phyloP scores from a whole-genome alignment of 2,888 invertebrate species.

The Nemoura dubitans region DNA sequence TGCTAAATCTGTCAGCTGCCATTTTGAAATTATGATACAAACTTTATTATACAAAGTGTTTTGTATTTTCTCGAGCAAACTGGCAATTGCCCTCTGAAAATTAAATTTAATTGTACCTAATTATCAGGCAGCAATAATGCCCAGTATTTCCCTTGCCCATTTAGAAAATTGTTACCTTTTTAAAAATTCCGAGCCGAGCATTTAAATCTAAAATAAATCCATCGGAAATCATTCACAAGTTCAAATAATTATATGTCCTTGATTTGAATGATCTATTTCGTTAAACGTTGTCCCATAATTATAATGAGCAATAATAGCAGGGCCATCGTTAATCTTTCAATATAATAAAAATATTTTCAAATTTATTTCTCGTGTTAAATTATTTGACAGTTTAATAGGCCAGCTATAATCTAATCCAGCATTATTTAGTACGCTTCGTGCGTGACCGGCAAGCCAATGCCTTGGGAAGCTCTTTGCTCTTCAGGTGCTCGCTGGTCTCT shows the following conservation, averaged over 20 bases:
- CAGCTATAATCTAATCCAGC: slow-evolving; percentile 44
- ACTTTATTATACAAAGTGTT: too few species aligned
- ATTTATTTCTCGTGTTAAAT: slow-evolving; percentile 40
- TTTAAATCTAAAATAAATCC: neutral
- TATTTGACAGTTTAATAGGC: slow-evolving; percentile 46
- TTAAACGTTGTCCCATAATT: neutral
- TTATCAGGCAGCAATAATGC: neutral
- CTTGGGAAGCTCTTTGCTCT: neutral
- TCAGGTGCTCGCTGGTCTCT: slow-evolving; percentile 39
- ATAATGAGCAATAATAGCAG: neutral
- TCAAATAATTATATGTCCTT: neutral
- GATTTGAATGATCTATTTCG: neutral
- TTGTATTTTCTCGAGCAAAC: neutral
- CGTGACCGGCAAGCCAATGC: slow-evolving; percentile 44
- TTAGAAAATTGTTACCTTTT: neutral
- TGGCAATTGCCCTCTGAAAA: neutral
- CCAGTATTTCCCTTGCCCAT: neutral
- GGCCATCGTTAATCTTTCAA: neutral
- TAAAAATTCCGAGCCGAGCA: neutral
- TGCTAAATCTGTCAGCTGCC: neutral
- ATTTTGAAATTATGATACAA: neutral
- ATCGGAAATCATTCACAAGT: neutral
- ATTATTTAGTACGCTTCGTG: slow-evolving; percentile 44
- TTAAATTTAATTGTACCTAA: neutral
- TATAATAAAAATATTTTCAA: slow-evolving; percentile 33